Conservation (phyloP, 2,113 vertebrate genomes). For the Aphyosemion australe region DNA sequence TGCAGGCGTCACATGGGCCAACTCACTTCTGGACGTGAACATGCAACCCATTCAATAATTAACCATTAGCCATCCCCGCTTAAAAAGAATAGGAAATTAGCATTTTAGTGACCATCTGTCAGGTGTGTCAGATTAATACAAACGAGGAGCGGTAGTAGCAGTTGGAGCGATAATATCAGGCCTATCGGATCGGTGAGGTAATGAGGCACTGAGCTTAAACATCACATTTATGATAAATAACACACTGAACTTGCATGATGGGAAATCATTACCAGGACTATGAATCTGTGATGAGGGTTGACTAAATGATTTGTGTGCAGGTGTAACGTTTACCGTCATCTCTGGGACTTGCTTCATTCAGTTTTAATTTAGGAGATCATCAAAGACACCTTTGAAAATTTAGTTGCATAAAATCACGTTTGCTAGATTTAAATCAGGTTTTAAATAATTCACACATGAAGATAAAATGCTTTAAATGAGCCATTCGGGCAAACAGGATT, state of each 20-base stretch:
- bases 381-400: neutral
- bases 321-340: neutral
- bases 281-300: constrained; percentile 9
- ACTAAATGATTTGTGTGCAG: constrained; percentile 40
- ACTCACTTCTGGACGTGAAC: constrained; percentile 46
- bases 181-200: constrained; percentile 7
- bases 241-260: constrained; percentile 10
- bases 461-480: neutral
- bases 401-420: neutral
- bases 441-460: constrained; percentile 8
- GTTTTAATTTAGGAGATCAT: neutral
- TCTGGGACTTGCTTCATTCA: neutral
- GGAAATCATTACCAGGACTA: constrained; percentile 11
- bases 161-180: neutral
- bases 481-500: neutral
- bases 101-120: constrained; percentile 22
- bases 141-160: neutral
- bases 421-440: constrained; percentile 1
- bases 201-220: constrained; percentile 5
- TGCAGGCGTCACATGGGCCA: constrained; percentile 27
- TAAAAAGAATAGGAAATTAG: constrained; percentile 31
- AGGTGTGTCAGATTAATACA: constrained; percentile 28
- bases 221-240: constrained; percentile 8
- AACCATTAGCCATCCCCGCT: constrained; percentile 27
- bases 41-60: constrained; percentile 42